Percentiles rank a stretch among this genome's conserved stretches.
These are phyloP conservation scores for Alauda arvensis DNA, from an alignment of 2,797 vertebrate species.

Conservation along the genomic window DNA sequence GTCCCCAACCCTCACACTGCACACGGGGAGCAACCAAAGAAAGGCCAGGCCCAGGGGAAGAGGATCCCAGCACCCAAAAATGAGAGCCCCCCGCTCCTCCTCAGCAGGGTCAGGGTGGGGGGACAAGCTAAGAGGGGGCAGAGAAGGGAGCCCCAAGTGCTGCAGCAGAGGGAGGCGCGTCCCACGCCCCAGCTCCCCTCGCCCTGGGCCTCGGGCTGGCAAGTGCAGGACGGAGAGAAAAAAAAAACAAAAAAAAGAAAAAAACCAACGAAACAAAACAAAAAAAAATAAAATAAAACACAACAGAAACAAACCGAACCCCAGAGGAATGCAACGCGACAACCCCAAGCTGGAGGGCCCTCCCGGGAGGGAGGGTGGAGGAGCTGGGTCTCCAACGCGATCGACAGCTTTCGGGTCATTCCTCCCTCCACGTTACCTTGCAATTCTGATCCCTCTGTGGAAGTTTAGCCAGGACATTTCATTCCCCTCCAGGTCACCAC, in stretches of 20 bases:
- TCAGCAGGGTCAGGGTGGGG: fast-evolving
- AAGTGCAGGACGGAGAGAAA: conserved; percentile 42
- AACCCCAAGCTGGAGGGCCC: conserved; percentile 57
- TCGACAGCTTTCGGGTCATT: conserved; percentile 33
- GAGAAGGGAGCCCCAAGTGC: not conserved
- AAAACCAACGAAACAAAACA: not conserved
- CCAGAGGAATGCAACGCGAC: conserved; percentile 57
- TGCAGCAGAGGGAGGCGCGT: not conserved
- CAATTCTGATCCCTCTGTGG: conserved; percentile 48
- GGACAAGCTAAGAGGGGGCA: not conserved
- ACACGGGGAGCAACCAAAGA: not conserved
- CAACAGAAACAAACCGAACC: conserved; percentile 39
- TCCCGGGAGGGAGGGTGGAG: conserved; percentile 44
- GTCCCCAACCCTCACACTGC: not conserved
- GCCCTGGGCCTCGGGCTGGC: conserved; percentile 25
- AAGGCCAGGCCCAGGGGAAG: not conserved
- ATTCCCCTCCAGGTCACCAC: conserved; percentile 42
- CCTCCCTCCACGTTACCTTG: conserved; percentile 44
- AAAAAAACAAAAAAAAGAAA: not conserved
- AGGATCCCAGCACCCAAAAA: not conserved
- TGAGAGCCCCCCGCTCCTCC: not conserved
- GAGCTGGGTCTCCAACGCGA: conserved; percentile 12
- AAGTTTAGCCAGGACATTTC: conserved; percentile 58
- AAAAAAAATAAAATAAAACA: not conserved
- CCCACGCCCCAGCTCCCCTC: not conserved